Conservation (phyloP, 2,113 vertebrate species). For the Mastomys coucha region DNA sequence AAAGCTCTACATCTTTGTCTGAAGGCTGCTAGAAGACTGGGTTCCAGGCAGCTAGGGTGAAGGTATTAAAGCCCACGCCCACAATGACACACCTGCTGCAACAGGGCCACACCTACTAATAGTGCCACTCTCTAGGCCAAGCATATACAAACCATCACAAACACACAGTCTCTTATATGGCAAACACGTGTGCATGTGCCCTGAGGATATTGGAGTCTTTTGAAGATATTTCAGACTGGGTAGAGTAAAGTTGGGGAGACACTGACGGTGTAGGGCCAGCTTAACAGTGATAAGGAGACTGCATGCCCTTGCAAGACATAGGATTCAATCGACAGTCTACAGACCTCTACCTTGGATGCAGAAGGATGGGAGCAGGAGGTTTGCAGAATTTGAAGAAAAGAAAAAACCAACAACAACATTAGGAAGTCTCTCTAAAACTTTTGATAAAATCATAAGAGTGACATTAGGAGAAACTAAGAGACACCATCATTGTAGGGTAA, state of each 20-base stretch:
- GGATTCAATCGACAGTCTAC: background rate
- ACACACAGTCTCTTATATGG: too few relatives aligned
- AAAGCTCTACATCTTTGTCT: too few relatives aligned
- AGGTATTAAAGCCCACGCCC: too few relatives aligned
- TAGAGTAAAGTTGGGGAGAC: background rate
- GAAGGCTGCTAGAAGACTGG: too few relatives aligned
- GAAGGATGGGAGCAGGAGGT: background rate
- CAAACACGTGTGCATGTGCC: background rate
- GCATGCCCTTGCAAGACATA: background rate
- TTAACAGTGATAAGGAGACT: background rate
- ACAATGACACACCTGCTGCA: too few relatives aligned
- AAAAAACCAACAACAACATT: background rate
- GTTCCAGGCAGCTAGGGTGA: too few relatives aligned
- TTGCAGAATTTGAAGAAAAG: background rate
- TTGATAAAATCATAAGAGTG: background rate
- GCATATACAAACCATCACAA: too few relatives aligned
- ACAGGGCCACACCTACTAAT: too few relatives aligned
- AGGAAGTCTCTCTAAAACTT: background rate
- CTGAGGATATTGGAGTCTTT: background rate
- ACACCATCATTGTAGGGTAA: background rate
- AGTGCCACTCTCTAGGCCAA: too few relatives aligned
- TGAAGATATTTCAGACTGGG: background rate
- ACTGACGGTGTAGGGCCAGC: background rate
- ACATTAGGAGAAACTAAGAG: slow-evolving; percentile 37
- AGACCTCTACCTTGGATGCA: background rate